phyloP scores from a whole-genome alignment of 1,140 invertebrate genomes.

The Calephelis nemesis region DNA sequence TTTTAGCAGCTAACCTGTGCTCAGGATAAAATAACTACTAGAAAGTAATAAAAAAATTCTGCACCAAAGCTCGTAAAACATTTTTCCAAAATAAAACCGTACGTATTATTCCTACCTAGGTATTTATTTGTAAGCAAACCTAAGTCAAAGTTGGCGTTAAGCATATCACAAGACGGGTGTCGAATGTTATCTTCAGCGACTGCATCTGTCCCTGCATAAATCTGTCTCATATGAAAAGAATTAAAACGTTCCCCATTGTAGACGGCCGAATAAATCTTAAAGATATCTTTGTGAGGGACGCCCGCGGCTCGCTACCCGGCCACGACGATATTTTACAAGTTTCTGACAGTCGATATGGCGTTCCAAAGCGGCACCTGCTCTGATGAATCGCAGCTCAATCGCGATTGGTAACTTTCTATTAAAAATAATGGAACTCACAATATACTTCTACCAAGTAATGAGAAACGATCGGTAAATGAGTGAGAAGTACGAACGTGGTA shows the following conservation, averaged over 20 bases:
- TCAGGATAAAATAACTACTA: too few species aligned
- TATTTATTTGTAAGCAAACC: constrained; percentile 3
- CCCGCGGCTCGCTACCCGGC: constrained; percentile 47
- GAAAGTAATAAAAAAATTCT: too few species aligned
- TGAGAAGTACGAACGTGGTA: too few species aligned
- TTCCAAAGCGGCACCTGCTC: constrained; percentile 45
- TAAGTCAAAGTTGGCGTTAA: constrained; percentile 1
- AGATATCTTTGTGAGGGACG: constrained; percentile 69
- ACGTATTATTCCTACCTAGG: neutral
- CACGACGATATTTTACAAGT: constrained; percentile 79
- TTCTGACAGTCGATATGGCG: constrained; percentile 79
- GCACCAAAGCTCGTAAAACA: too few species aligned
- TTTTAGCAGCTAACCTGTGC: too few species aligned
- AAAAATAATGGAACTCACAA: constrained; percentile 27
- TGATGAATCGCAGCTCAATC: constrained; percentile 43
- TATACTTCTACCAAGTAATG: constrained; percentile 8
- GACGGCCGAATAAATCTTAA: constrained; percentile 70
- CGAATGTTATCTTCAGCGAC: constrained; percentile 44
- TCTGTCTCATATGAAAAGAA: constrained; percentile 75
- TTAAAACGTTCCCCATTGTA: constrained; percentile 74
- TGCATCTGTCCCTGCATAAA: constrained; percentile 72
- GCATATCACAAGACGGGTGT: constrained; percentile 28
- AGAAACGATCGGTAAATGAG: neutral
- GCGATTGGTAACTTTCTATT: constrained; percentile 35
- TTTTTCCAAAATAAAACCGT: neutral